Evolutionary conservation across 2,113 vertebrate genomes (phyloP).

Genomic region (Theristicus caerulescens): DNA sequence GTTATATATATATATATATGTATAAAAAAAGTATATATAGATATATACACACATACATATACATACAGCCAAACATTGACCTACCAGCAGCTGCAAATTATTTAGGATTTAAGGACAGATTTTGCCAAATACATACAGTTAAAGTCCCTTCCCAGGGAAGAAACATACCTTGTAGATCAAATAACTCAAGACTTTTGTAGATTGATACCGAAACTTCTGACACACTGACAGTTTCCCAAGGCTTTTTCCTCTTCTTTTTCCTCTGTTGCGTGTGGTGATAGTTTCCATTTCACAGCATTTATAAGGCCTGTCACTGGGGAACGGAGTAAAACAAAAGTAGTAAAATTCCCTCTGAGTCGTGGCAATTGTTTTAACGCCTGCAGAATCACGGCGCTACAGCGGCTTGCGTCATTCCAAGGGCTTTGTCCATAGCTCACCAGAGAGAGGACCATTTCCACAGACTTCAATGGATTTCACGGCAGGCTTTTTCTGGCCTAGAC

Average conservation of each 20-base stretch:
- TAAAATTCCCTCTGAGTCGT: accelerated
- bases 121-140: neutral
- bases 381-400: neutral
- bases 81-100: neutral
- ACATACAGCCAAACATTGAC: neutral
- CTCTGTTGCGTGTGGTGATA: neutral
- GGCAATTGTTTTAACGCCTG: neutral
- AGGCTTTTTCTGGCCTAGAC: neutral
- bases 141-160: neutral
- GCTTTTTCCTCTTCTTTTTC: neutral
- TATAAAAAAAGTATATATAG: neutral
- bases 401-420: neutral
- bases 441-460: neutral
- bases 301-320: neutral
- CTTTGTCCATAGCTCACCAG: neutral
- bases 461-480: neutral
- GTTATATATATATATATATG: neutral
- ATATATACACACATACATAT: no score
- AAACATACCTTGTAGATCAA: neutral
- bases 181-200: neutral
- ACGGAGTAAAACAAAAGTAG: neutral
- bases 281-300: neutral
- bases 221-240: neutral
- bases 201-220: neutral
- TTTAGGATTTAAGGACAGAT: neutral